phyloP scores from a whole-genome alignment of 2,888 invertebrate genomes.

The Elysia crispata region DNA sequence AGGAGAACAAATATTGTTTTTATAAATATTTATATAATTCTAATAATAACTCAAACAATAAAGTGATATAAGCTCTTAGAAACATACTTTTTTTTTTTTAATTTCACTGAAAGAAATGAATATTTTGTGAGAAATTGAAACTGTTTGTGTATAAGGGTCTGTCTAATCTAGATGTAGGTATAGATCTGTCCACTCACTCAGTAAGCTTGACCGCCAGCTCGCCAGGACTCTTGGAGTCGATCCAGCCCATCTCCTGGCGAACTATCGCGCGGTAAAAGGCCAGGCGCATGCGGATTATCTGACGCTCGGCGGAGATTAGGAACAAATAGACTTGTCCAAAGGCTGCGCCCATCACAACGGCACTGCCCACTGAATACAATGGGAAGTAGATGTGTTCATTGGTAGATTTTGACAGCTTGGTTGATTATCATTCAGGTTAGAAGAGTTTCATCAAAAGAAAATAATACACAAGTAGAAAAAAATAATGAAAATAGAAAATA shows the following conservation, averaged over 20 bases:
- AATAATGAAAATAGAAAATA: no score
- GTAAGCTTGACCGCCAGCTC: constrained; percentile 66
- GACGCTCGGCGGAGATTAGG: constrained; percentile 60
- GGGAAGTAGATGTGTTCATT: not conserved
- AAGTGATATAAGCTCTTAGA: no score
- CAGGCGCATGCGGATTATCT: constrained; percentile 61
- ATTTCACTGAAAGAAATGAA: not conserved
- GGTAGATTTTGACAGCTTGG: not conserved
- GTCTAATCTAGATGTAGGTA: not conserved
- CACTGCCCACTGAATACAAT: constrained; percentile 7
- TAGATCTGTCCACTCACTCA: constrained; percentile 58
- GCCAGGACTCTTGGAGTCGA: constrained; percentile 67
- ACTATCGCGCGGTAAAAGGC: constrained; percentile 63
- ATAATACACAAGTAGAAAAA: no score
- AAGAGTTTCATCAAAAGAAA: no score
- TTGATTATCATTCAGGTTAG: no score
- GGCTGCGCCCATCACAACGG: not conserved
- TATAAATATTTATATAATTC: no score
- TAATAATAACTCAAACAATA: no score
- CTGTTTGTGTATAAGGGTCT: no score
- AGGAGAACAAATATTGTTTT: no score
- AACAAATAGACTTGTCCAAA: constrained; percentile 54
- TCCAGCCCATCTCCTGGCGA: constrained; percentile 71
- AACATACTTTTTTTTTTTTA: no score
- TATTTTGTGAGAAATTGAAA: not conserved